A percentile compares a stretch with the other conserved stretches of the same genome.
Evolutionary conservation across 37 sponge, comb jelly and placozoan genomes (phyloP).

Genomic region (Halisarca cf. caerulea): DNA sequence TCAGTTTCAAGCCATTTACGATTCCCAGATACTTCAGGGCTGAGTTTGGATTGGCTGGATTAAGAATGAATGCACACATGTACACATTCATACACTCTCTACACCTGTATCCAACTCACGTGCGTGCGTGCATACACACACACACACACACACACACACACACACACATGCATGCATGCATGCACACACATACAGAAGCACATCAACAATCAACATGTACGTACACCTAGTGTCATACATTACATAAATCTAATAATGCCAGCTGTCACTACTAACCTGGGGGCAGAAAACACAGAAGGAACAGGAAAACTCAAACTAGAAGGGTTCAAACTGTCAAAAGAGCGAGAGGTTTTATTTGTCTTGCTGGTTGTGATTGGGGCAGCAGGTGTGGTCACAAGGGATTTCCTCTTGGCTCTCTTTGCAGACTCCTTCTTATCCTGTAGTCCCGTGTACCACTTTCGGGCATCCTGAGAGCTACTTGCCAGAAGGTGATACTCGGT

Average conservation of each 20-base stretch:
- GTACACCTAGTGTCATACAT: no score
- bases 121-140: background rate
- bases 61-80: background rate
- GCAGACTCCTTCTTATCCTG: slow-evolving; percentile 13
- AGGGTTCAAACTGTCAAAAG: no score
- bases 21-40: no score
- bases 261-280: no score
- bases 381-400: background rate
- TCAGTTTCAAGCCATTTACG: no score
- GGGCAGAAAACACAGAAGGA: no score
- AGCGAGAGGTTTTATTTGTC: no score
- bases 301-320: no score
- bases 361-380: no score
- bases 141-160: slow-evolving; percentile 1
- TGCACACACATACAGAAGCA: background rate
- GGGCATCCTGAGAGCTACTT: background rate
- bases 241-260: no score
- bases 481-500: slow-evolving; percentile 1
- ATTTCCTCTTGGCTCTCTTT: background rate
- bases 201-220: background rate
- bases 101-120: background rate
- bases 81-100: background rate
- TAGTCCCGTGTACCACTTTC: background rate
- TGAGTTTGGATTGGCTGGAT: no score
- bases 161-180: background rate